These are phyloP conservation scores for Nyctalus aviator DNA, from an alignment of 2,797 vertebrate genomes.

Conservation along the genomic window DNA sequence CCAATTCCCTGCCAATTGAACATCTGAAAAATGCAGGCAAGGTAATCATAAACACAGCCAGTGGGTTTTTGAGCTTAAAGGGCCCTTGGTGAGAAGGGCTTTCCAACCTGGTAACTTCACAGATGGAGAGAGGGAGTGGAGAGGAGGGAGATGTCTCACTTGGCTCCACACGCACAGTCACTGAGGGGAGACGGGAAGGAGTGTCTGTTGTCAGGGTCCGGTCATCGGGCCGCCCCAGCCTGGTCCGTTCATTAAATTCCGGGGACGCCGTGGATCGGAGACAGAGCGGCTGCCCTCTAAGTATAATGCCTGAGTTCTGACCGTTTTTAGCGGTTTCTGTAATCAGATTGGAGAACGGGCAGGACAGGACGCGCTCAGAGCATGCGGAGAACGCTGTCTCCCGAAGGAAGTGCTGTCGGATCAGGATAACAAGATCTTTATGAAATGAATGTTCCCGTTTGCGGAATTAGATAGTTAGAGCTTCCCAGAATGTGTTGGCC, in stretches of 20 bases:
- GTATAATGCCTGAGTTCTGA: neutral
- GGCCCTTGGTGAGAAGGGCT: constrained; percentile 56
- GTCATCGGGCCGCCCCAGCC: neutral
- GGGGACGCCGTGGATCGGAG: neutral
- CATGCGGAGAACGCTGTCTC: constrained; percentile 61
- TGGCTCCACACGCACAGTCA: constrained; percentile 4
- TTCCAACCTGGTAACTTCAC: constrained; percentile 54
- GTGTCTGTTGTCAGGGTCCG: neutral
- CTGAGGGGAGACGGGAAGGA: neutral
- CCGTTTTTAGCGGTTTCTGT: constrained; percentile 67
- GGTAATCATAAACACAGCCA: constrained; percentile 59
- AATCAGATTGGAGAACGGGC: constrained; percentile 62
- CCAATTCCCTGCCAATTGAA: constrained; percentile 70
- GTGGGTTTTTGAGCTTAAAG: constrained; percentile 65
- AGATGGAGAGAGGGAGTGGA: constrained; percentile 54
- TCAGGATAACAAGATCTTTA: constrained; percentile 74
- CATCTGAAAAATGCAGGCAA: constrained; percentile 70
- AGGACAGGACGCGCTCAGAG: constrained; percentile 62
- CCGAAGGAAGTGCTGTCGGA: constrained; percentile 68
- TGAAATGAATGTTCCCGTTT: constrained; percentile 70
- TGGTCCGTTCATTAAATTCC: neutral
- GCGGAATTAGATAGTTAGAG: constrained; percentile 76
- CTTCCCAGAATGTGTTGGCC: constrained; percentile 71
- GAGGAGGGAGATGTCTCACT: constrained; percentile 33
- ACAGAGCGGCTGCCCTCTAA: constrained; percentile 30